Evolutionary conservation across 2,888 invertebrate genomes (phyloP).

Genomic region (Electrophaes corylata): DNA sequence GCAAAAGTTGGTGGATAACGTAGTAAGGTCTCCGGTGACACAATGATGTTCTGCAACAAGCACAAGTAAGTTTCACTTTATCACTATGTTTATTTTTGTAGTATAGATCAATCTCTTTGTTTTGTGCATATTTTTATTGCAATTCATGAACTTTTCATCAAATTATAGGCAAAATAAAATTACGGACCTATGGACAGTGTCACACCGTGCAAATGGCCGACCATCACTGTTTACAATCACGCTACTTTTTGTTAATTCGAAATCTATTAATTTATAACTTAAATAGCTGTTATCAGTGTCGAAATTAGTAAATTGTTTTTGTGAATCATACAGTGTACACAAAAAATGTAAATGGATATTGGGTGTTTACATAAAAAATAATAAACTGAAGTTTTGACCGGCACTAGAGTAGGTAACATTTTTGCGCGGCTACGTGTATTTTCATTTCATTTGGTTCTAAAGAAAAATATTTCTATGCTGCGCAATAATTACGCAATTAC

Average conservation of each 20-base stretch:
- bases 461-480: background rate
- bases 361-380: slow-evolving; percentile 43
- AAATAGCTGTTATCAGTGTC: slow-evolving; percentile 40
- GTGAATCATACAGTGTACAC: slow-evolving; percentile 33
- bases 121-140: slow-evolving; percentile 73
- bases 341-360: slow-evolving; percentile 23
- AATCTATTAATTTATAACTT: slow-evolving; percentile 50
- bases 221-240: slow-evolving; percentile 86
- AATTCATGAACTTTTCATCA: slow-evolving; percentile 76
- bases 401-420: slow-evolving; percentile 43
- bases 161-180: slow-evolving; percentile 71
- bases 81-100: slow-evolving; percentile 66
- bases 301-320: slow-evolving; percentile 65
- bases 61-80: slow-evolving; percentile 77
- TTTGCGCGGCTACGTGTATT: slow-evolving; percentile 61
- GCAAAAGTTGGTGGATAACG: slow-evolving; percentile 77
- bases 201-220: slow-evolving; percentile 89
- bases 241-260: slow-evolving; percentile 59
- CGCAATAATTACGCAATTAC: slow-evolving; percentile 23
- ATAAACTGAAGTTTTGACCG: slow-evolving; percentile 59
- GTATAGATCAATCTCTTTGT: slow-evolving; percentile 55
- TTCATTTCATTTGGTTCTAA: slow-evolving; percentile 28
- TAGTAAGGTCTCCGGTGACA: slow-evolving; percentile 79
- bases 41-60: slow-evolving; percentile 81
- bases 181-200: slow-evolving; percentile 86